Evolutionary conservation across 1,140 invertebrate species (phyloP), one percentile per base, ranked within the genome.

Genomic region (Idris sp.): DNA sequence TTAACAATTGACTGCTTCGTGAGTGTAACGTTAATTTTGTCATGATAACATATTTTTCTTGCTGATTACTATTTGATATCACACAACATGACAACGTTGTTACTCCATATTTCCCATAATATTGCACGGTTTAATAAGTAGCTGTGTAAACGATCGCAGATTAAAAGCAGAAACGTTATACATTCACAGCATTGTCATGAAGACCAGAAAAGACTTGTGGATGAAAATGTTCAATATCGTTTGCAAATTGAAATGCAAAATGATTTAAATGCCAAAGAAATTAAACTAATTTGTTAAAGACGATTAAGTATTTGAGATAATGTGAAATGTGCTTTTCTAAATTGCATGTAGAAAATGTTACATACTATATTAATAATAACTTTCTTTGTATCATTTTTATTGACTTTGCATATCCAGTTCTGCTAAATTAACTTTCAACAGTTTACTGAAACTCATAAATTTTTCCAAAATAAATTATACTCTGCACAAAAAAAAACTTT

Each of bases 121-220:
- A 53, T 46, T 59, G 53, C 35, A 33, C 14, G 59, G n/a, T 65
- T 41, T 48, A 72, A 59, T 65, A 59, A 65, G 49, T 65, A 53
- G 54, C 53, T 65, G 59, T 59, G 43, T 46, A 41, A 51, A 51
- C 53, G 61, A 72, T 64, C 58, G 13, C 16, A 19, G 38, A 10
- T 53, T 59, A 46, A 26, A 54, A 33, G 22, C 41, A 46, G 33
- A 16, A 61, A 58, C 44, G 41, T 33, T 15, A 61, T 51, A 61
- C 58, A 56, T 56, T 72, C 68, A 56, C 68, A 49, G 41, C 68
- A 62, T 62, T 72, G 49, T 72, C 49, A 62, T 72, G 68, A 72
- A 62, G 68, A 72, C 41, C 40, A 48, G 41, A 61, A 59, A 36
- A 54, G 28, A 38, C 38, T 53, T 22, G 44, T 8, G 35, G 43